Percentiles rank a stretch among this genome's conserved stretches.
Conservation (phyloP, 2,113 vertebrate genomes). For the Colistium nudipinnis region DNA sequence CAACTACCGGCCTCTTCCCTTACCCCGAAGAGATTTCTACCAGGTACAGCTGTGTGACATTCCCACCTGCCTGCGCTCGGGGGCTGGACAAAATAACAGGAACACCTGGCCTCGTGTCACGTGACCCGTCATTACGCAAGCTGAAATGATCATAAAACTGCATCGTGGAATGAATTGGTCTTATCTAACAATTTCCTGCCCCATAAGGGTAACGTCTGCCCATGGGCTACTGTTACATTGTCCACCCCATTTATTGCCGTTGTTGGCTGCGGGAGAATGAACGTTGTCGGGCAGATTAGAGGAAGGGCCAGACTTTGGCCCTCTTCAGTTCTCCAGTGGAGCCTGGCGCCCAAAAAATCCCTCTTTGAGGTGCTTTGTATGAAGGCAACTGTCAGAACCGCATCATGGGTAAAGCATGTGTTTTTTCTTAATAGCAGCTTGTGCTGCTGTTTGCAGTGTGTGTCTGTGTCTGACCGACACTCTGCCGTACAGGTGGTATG, state of each 20-base stretch:
- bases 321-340: background rate
- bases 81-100: constrained; percentile 31
- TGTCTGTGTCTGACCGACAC: background rate
- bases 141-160: too few relatives aligned
- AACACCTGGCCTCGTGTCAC: background rate
- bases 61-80: background rate
- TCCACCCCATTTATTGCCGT: background rate
- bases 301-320: background rate
- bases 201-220: too few relatives aligned
- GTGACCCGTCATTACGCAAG: background rate
- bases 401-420: background rate
- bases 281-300: background rate
- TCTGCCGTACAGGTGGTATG: background rate
- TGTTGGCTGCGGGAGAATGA: background rate
- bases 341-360: too few relatives aligned
- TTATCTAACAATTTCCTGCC: too few relatives aligned
- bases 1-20: constrained; percentile 37
- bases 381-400: background rate
- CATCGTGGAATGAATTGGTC: too few relatives aligned
- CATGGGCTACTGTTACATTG: background rate
- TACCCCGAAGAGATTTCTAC: constrained; percentile 30
- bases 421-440: background rate
- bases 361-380: background rate
- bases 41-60: constrained; percentile 31
- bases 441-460: background rate